Evolutionary conservation across 1,140 invertebrate genomes (phyloP), one percentile per base, ranked within the genome.

Genomic region (Achatina immaculata): DNA sequence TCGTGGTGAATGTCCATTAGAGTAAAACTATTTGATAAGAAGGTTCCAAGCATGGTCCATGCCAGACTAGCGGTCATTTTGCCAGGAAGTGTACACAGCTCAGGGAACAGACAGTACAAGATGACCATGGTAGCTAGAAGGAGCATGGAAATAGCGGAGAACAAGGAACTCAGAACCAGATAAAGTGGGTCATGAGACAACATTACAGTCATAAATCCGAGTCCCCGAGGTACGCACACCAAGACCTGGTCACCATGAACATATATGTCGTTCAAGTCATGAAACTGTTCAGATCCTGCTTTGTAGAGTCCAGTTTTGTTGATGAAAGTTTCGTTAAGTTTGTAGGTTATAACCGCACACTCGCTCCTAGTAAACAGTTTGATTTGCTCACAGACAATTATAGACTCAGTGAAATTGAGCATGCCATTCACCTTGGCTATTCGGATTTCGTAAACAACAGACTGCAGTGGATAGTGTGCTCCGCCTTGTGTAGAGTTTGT

Each of bases 1-100:
- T 34, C 6, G 28, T 62, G 58, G n/a, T 34, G 58, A 62, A 62
- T 2, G n/a, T 62, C 16, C 4, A 62, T 4, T 4, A 62, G 28
- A 28, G 58, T 62, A 0, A 71, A 28, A 14, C 2, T 4, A 19
- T 40, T 71, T 24, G 38, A 24, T 24, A 71, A 3, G 1, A 40
- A 11, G 36, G 36, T 28, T 9, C 2, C 9, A 4, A 71, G 24
- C 14, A 45, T 71, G n/a, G 38, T 24, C 1, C 3, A 34, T 2
- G 68, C 68, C 24, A 71, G 21, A 45, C 42, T 42, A 1, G 68
- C 38, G 2, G 38, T 71, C 68, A 71, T 71, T 42, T 71, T 71
- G 3, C 68, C 68, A 7, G 68, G 68, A n/a, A 40, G 68, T 9
- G 38, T 71, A 2, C 36, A 11, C 2, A 71, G n/a, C 24, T 71